These are phyloP conservation scores for Glossophaga mutica DNA, from an alignment of 2,797 vertebrate species.

Conservation along the genomic window DNA sequence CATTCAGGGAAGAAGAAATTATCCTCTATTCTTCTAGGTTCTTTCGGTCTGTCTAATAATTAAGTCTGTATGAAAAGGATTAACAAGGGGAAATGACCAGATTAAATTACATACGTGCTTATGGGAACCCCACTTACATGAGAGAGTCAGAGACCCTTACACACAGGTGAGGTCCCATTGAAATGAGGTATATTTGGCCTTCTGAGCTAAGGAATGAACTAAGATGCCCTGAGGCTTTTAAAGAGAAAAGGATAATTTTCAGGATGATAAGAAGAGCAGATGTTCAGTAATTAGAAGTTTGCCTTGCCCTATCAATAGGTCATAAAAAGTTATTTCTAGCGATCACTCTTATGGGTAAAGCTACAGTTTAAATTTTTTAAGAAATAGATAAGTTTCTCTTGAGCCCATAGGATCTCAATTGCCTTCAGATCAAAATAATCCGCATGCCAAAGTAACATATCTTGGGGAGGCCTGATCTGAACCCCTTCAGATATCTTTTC, in stretches of 20 bases:
- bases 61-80: neutral
- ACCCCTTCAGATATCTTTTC: neutral
- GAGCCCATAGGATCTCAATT: neutral
- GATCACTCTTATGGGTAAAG: neutral
- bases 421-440: neutral
- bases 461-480: neutral
- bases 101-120: neutral
- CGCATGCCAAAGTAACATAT: neutral
- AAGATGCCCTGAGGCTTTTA: neutral
- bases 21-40: neutral
- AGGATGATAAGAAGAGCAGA: neutral
- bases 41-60: neutral
- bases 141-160: neutral
- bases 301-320: neutral
- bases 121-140: neutral
- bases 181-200: neutral
- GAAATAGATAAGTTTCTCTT: neutral
- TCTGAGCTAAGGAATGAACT: neutral
- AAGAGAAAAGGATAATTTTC: neutral
- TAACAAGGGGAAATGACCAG: neutral
- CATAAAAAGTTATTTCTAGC: neutral
- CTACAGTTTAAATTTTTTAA: neutral
- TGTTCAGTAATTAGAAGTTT: neutral
- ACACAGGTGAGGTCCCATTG: neutral
- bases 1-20: neutral